Evolutionary conservation across 2,797 vertebrate species (phyloP), one percentile per base, ranked within the genome.

Genomic region (Serranus cabrilla): DNA sequence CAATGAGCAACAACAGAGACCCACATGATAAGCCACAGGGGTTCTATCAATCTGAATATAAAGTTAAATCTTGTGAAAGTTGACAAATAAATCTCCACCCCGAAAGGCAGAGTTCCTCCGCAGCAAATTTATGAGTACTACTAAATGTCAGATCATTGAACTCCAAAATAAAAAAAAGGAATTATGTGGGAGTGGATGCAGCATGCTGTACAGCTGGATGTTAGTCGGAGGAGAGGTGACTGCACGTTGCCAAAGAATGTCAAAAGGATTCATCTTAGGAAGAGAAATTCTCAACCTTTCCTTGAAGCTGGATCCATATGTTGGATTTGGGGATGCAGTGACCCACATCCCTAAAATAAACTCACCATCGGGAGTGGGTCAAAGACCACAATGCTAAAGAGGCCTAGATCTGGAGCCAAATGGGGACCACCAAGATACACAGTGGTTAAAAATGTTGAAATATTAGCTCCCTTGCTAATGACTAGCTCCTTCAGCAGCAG

Each of bases 351-450:
- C 79, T 42, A 74, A 93, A 93, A 92, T 89, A 94, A 92, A 92
- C 84, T 80, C 72, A 70, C 57, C 54, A 57, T 65, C 62, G 37
- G 62, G 81, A 92, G 58, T 62, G 78, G 85, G 89, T 90, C 84
- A 84, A 73, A 87, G 83, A 89, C 84, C 74, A 57, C 82, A 81
- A 88, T 87, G 82, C 84, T 80, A 85, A 71, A 87, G 73, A 76
- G 76, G 88, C 70, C 83, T 72, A 76, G 72, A 90, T 85, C 80
- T 34, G 13, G 65, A 81, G 87, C 81, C 89, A 89, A 86, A 74
- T 12, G 45, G 74, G 81, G 96, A 98, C 96, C 96, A 97, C 96
- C 96, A 95, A 94, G 94, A 93, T 94, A 92, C 93, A 94, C 72
- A 57, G 80, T 63, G 91, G 92, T 94, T 96, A 96, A 97, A 96